These are phyloP conservation scores for Ramazzottius varieornatus DNA, from an alignment of 2,888 invertebrate genomes.

Conservation along the genomic window DNA sequence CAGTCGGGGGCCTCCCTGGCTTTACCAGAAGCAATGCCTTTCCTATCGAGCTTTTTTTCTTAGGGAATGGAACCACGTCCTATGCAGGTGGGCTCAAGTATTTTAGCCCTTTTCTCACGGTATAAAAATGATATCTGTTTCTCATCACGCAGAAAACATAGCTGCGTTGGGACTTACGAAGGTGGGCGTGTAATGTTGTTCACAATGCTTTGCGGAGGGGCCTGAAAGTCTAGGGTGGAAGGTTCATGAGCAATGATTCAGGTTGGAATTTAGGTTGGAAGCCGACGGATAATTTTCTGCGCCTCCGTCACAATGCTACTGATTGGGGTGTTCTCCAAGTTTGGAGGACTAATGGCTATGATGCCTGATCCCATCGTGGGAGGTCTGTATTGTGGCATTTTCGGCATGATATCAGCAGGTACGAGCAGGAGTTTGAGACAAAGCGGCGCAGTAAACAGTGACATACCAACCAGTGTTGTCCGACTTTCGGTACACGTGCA, in stretches of 20 bases:
- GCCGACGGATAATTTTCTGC: conserved; percentile 50
- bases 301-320: conserved; percentile 44
- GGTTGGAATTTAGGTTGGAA: conserved; percentile 41
- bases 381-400: conserved; percentile 53
- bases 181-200: conserved; percentile 12
- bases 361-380: conserved; percentile 54
- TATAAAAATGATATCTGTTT: too few relatives aligned
- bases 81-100: too few relatives aligned
- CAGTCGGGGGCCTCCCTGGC: not conserved
- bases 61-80: too few relatives aligned
- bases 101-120: too few relatives aligned
- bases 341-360: conserved; percentile 49
- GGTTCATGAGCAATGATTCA: too few relatives aligned
- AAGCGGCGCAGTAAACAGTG: too few relatives aligned
- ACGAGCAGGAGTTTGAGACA: too few relatives aligned
- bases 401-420: conserved; percentile 48
- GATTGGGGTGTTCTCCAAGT: conserved; percentile 45
- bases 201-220: too few relatives aligned
- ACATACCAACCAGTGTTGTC: too few relatives aligned
- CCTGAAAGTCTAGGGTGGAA: too few relatives aligned
- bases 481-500: too few relatives aligned
- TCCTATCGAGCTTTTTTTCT: not conserved
- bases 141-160: conserved; percentile 24
- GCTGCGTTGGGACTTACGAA: conserved; percentile 27
- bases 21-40: not conserved